These are phyloP conservation scores for Pharmacophagus antenor DNA, from an alignment of 2,888 invertebrate genomes.

Conservation along the genomic window DNA sequence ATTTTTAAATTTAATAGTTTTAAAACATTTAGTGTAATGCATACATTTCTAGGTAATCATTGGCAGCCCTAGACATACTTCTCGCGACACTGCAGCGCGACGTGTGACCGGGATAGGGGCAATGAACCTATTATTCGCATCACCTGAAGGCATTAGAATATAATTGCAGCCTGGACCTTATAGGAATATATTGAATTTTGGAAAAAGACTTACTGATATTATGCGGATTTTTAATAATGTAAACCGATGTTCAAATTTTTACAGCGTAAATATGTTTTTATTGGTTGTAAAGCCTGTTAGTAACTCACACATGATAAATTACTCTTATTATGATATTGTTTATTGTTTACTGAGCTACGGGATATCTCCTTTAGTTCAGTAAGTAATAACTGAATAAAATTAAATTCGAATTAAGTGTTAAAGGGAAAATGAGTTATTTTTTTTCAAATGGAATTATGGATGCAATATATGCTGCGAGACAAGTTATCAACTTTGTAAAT, in stretches of 20 bases:
- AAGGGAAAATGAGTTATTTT: not conserved
- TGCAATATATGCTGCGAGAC: not conserved
- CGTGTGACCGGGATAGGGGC: conserved; percentile 42
- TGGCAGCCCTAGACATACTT: conserved; percentile 18
- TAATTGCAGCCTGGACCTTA: conserved; percentile 17
- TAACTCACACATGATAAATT: too few relatives aligned
- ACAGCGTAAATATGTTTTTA: too few relatives aligned
- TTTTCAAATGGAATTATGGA: too few relatives aligned
- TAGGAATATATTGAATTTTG: conserved; percentile 12
- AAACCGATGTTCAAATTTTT: too few relatives aligned
- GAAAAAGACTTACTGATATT: conserved; percentile 12
- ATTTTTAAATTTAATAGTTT: too few relatives aligned
- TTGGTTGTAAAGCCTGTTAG: too few relatives aligned
- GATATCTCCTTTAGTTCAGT: too few relatives aligned
- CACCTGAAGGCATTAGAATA: conserved; percentile 39
- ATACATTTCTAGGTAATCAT: not conserved
- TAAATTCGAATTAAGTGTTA: too few relatives aligned
- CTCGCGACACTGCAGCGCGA: conserved; percentile 33
- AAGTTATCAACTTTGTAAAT: too few relatives aligned
- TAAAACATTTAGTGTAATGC: not conserved
- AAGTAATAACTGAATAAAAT: too few relatives aligned
- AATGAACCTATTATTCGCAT: conserved; percentile 61
- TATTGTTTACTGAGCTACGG: not conserved
- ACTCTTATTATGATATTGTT: not conserved
- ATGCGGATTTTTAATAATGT: too few relatives aligned